Evolutionary conservation across 2,888 invertebrate genomes (phyloP).

Genomic region (Nesidiocoris tenuis): DNA sequence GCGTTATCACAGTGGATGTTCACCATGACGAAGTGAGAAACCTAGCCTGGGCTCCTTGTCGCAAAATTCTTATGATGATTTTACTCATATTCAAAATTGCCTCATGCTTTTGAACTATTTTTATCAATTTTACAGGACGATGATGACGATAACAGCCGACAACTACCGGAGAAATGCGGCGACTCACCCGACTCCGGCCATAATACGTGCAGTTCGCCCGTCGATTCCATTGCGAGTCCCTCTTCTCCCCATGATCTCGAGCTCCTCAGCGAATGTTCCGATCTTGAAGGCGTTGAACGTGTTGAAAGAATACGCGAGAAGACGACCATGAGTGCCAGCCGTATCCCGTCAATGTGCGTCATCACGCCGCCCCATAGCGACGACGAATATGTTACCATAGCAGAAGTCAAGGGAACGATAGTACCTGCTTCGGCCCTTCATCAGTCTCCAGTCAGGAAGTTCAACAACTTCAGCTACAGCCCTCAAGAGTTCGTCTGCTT

Average conservation of each 20-base stretch:
- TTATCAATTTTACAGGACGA: neutral
- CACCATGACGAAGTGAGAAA: conserved; percentile 54
- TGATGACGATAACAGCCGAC: conserved; percentile 2
- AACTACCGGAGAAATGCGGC: conserved; percentile 57
- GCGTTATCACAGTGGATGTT: conserved; percentile 50
- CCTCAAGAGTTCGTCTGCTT: conserved; percentile 71
- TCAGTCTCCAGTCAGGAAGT: conserved; percentile 21
- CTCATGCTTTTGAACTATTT: too few relatives aligned
- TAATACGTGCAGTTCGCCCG: conserved; percentile 77
- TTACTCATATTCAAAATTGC: too few relatives aligned
- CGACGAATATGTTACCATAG: conserved; percentile 85
- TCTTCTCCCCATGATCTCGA: conserved; percentile 67
- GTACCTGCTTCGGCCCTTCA: neutral
- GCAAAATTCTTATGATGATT: too few relatives aligned
- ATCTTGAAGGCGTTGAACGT: conserved; percentile 82
- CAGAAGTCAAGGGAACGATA: conserved; percentile 58
- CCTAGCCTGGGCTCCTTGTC: too few relatives aligned
- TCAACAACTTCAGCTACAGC: neutral
- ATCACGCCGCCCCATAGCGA: conserved; percentile 86
- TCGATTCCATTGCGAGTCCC: conserved; percentile 70
- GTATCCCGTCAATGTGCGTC: conserved; percentile 90
- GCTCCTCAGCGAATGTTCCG: conserved; percentile 82
- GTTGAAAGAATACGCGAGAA: conserved; percentile 82
- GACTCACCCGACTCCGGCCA: conserved; percentile 78
- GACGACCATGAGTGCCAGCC: conserved; percentile 80